Base-by-base conservation (phyloP, 2,797 vertebrate species). In the Vipera ursinii region DNA sequence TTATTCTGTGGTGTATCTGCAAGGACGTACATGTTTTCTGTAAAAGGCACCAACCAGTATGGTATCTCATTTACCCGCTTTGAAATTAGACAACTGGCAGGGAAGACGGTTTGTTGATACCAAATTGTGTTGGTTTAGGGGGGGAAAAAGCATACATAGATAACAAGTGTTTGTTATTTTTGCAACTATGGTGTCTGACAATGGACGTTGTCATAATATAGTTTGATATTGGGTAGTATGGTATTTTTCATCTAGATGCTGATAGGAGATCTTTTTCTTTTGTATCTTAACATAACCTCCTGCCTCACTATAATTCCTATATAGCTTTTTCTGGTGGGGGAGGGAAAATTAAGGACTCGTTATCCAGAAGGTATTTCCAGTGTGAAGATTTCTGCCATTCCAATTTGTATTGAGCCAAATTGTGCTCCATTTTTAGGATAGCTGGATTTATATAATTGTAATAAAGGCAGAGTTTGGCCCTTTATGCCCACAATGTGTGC, bases 231-330 rank as follows among this genome's bases (percentile, higher is more conserved):
- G 51, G 63, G 92, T 91, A 91, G 57, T 24, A 82, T 57, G 32
- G 7, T 32, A 56, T 93, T 73, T 95, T 93, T 93, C 95, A 91
- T 53, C 93, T 90, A 57, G 90, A 89, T 82, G 44, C 44, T 2
- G 9, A 48, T 48, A 90, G 78, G 48, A 0, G 51, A 91, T 94
- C 22, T 51, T 82, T 53, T 8, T 61, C 65, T 59, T 88, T 93
- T 51, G 59, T 91, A 48, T 92, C 93, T 95, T 95, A 93, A 44
- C 96, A 94, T 88, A 48, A 92, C 53, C 38, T 93, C 92, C 92
- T 28, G 3, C 93, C 69, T 14, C 44, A 48, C 44, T 9, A 0
- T 93, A 86, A 86, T 93, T 95, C 90, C 78, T 55, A 0, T 91
- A 38, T 88, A 14, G 65, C 28, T 92, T 93, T 94, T 57, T 20